These are phyloP conservation scores for Antheraea yamamai DNA, from an alignment of 2,888 invertebrate genomes.

Conservation along the genomic window DNA sequence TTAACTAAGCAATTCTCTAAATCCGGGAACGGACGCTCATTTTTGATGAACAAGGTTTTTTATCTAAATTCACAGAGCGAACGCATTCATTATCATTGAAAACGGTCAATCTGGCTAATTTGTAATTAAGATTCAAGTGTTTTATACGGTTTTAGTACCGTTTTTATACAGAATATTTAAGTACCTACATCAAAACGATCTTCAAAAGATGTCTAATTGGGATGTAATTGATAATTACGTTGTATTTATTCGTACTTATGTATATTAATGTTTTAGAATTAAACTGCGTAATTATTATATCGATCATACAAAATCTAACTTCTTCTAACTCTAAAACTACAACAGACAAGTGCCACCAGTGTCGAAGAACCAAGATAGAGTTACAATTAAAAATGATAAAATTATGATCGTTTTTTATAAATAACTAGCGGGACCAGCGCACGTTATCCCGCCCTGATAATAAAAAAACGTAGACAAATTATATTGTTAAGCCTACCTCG, in stretches of 20 bases:
- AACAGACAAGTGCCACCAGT: neutral
- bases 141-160: neutral
- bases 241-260: neutral
- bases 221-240: neutral
- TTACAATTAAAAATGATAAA: neutral
- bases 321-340: too few species aligned
- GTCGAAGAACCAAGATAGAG: neutral
- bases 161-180: neutral
- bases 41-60: conserved; percentile 19
- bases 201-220: neutral
- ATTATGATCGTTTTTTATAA: neutral
- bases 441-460: too few species aligned
- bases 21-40: conserved; percentile 19
- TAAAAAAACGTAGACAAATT: too few species aligned
- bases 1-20: conserved; percentile 17
- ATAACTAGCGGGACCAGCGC: too few species aligned
- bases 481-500: too few species aligned
- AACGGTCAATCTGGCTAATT: conserved; percentile 2
- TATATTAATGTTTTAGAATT: neutral
- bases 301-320: neutral
- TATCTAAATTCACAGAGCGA: conserved; percentile 12
- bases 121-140: neutral
- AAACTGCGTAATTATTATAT: neutral
- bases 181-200: neutral
- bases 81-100: conserved; percentile 9